phyloP scores from a whole-genome alignment of 1,140 invertebrate genomes.

The Paramacrobiotus metropolitanus region DNA sequence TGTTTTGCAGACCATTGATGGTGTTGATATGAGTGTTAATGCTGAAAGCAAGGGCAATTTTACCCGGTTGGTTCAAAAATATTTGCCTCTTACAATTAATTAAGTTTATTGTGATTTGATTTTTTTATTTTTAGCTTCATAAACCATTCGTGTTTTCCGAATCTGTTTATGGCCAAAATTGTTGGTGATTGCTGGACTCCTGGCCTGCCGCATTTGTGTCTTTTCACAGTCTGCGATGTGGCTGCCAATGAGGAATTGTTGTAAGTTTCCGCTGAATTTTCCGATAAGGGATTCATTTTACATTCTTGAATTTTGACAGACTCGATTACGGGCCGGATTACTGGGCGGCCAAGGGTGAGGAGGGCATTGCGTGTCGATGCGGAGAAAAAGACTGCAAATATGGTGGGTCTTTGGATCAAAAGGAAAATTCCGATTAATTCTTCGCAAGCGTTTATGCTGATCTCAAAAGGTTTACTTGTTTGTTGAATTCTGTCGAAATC shows the following conservation, averaged over 20 bases:
- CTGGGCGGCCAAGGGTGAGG: neutral
- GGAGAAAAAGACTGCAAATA: neutral
- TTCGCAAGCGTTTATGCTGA: too few relatives aligned
- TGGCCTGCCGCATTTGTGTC: neutral
- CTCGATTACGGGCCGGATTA: neutral
- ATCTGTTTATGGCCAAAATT: neutral
- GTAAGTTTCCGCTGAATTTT: too few relatives aligned
- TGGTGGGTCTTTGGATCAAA: too few relatives aligned
- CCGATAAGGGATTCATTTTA: too few relatives aligned
- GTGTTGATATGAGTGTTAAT: neutral
- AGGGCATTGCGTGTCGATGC: neutral
- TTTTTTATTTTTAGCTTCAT: neutral
- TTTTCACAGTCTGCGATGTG: neutral
- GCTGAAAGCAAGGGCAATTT: neutral
- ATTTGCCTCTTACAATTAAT: too few relatives aligned
- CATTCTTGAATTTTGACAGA: neutral
- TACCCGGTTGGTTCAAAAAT: neutral
- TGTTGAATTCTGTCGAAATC: too few relatives aligned
- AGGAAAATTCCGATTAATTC: too few relatives aligned
- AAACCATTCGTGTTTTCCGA: conserved; percentile 1
- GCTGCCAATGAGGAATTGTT: neutral
- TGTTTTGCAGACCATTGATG: neutral
- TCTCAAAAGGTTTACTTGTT: too few relatives aligned
- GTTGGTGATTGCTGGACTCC: neutral
- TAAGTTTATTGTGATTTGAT: too few relatives aligned